Evolutionary conservation across 37 sponge, comb jelly and placozoan genomes (phyloP).

Genomic region (Oscarella lobularis): DNA sequence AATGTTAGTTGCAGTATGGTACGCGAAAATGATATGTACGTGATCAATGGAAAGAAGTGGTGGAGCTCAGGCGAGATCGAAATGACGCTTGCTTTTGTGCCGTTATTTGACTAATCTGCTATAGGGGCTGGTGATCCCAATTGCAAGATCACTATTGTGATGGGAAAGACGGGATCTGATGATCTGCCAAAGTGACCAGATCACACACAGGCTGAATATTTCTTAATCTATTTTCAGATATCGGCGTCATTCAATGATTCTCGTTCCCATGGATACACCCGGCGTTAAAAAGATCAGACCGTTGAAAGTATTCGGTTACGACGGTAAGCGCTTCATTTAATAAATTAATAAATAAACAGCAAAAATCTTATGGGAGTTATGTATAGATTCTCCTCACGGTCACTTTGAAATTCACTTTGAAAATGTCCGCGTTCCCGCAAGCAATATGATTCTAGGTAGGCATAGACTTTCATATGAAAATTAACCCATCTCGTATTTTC

Average conservation of each 20-base stretch:
- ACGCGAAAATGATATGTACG: conserved; percentile 38
- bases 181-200: not conserved
- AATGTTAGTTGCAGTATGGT: conserved; percentile 53
- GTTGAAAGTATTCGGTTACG: conserved; percentile 70
- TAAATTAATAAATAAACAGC: no score
- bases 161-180: conserved; percentile 33
- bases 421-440: conserved; percentile 56
- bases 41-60: conserved; percentile 86
- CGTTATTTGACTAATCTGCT: no score
- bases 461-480: not conserved
- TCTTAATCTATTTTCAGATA: conserved; percentile 1
- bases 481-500: not conserved
- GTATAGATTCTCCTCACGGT: conserved; percentile 75
- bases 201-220: not conserved
- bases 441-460: conserved; percentile 58
- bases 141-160: conserved; percentile 63
- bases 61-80: no score
- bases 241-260: conserved; percentile 65
- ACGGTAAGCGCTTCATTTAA: conserved; percentile 8
- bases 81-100: not conserved
- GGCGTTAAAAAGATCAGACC: conserved; percentile 66
- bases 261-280: conserved; percentile 70
- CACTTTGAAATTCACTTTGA: conserved; percentile 68
- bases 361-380: no score
- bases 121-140: conserved; percentile 76